These are phyloP conservation scores for Danio tinwini DNA, from an alignment of 2,797 vertebrate species.

Conservation along the genomic window DNA sequence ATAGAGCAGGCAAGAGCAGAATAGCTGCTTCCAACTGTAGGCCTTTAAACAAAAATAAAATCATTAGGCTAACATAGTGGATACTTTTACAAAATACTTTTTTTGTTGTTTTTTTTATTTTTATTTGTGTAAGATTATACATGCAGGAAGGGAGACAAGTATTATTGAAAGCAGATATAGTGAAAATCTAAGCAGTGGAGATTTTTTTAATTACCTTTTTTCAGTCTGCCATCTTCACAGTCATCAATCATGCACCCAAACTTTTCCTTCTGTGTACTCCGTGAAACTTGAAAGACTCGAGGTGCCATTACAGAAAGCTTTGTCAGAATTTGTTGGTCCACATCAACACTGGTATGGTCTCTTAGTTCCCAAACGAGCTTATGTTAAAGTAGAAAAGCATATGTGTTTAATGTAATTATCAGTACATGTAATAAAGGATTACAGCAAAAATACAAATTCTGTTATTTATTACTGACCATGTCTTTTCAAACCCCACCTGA, in stretches of 20 bases:
- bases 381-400: background rate
- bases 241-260: background rate
- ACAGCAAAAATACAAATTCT: too few species aligned
- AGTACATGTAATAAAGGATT: too few species aligned
- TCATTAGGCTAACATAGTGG: background rate
- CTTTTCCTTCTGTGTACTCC: background rate
- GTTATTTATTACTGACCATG: too few species aligned
- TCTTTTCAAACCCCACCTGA: too few species aligned
- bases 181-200: too few species aligned
- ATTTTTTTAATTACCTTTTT: too few species aligned
- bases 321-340: conserved; percentile 1
- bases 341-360: background rate
- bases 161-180: too few species aligned
- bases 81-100: too few species aligned
- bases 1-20: conserved; percentile 1
- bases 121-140: too few species aligned
- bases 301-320: conserved; percentile 2
- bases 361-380: background rate
- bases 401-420: too few species aligned
- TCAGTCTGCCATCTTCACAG: background rate
- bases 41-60: background rate
- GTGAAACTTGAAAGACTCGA: background rate
- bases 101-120: too few species aligned
- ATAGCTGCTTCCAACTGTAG: conserved; percentile 17
- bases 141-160: too few species aligned